Percentiles rank a stretch among this genome's conserved stretches.
These are phyloP conservation scores for Montipora foliosa DNA, from an alignment of 64 coral and sea anemone species.

Conservation along the genomic window DNA sequence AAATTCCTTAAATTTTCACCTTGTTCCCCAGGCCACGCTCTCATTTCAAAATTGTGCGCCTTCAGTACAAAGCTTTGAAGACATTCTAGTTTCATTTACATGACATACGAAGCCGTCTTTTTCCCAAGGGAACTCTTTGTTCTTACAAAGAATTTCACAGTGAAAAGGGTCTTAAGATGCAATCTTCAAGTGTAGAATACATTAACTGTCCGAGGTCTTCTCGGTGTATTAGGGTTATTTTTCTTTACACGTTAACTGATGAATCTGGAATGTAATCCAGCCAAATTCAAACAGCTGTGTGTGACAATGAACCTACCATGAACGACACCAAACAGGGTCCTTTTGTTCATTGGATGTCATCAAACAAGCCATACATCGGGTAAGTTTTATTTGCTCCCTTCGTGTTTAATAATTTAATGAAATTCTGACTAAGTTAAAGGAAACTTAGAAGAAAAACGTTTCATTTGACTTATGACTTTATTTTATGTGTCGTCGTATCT, in stretches of 20 bases:
- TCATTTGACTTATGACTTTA: too few species aligned
- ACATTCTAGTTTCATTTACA: background rate
- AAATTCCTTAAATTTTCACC: background rate
- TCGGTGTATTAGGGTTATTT: background rate
- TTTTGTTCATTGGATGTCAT: conserved; percentile 8
- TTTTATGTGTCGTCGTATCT: too few species aligned
- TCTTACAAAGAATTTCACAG: conserved; percentile 15
- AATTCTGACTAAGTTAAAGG: background rate
- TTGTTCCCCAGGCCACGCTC: background rate
- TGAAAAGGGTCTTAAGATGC: background rate
- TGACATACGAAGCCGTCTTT: background rate
- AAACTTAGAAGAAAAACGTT: too few species aligned
- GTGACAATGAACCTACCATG: conserved; percentile 7
- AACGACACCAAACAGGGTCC: background rate
- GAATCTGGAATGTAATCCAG: background rate
- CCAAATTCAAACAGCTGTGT: background rate
- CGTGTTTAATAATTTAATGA: background rate
- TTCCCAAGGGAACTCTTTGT: background rate
- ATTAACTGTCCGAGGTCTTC: background rate
- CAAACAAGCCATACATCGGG: conserved; percentile 25
- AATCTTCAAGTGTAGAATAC: background rate
- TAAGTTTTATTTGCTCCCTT: background rate
- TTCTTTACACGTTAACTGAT: conserved; percentile 2
- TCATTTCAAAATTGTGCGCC: background rate
- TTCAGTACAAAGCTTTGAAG: background rate